phyloP scores from a whole-genome alignment of 1,140 invertebrate genomes.

The Drosophila simulans region DNA sequence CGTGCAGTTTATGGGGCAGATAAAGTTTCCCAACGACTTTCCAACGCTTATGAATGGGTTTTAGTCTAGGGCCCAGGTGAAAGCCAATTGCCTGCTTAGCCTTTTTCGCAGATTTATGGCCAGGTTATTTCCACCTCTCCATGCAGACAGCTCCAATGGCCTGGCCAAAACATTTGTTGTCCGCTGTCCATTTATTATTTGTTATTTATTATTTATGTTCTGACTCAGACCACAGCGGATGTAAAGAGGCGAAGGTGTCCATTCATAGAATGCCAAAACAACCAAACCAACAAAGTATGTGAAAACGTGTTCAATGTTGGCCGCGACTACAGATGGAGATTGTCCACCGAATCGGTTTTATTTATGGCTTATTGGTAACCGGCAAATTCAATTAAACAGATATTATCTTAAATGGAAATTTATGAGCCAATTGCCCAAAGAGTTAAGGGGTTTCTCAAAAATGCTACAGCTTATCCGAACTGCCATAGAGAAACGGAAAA shows the following conservation, averaged over 20 bases:
- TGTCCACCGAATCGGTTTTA: constrained; percentile 26
- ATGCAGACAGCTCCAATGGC: constrained; percentile 39
- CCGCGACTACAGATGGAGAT: constrained; percentile 5
- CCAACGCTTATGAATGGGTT: constrained; percentile 2
- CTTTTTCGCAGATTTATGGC: constrained; percentile 27
- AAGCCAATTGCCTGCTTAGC: constrained; percentile 24
- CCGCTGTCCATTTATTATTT: constrained; percentile 30
- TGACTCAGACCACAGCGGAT: constrained; percentile 27
- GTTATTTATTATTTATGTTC: constrained; percentile 48
- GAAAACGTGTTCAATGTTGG: constrained; percentile 29
- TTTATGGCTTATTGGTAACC: constrained; percentile 38
- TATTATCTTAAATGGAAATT: constrained; percentile 38
- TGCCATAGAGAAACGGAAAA: neutral
- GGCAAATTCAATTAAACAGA: constrained; percentile 48
- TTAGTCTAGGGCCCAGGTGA: constrained; percentile 40
- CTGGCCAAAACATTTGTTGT: constrained; percentile 46
- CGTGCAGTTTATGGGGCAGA: neutral
- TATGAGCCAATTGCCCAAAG: constrained; percentile 9
- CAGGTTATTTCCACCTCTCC: constrained; percentile 9
- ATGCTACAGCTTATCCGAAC: constrained; percentile 2
- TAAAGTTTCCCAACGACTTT: neutral
- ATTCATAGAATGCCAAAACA: constrained; percentile 43
- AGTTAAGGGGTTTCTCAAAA: constrained; percentile 20
- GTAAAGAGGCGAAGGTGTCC: constrained; percentile 29
- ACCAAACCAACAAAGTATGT: constrained; percentile 19